Percentiles rank a stretch among this genome's conserved stretches.
phyloP scores from a whole-genome alignment of 2,113 vertebrate genomes.

The Bubo scandiacus region DNA sequence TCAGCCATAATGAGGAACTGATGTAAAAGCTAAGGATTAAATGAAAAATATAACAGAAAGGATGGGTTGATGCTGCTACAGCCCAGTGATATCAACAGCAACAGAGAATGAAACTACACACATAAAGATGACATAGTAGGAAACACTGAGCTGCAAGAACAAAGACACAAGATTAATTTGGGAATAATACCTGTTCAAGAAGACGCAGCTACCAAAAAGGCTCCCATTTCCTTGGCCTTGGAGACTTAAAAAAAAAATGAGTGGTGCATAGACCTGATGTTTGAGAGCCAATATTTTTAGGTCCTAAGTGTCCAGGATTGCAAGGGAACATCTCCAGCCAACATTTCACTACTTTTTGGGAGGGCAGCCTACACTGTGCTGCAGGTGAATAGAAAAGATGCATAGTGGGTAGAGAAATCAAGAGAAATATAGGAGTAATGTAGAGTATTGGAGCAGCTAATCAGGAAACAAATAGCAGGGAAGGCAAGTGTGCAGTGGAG shows the following conservation, averaged over 20 bases:
- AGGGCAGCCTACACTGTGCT: background rate
- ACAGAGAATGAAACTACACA: background rate
- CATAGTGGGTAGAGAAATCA: background rate
- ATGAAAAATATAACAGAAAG: background rate
- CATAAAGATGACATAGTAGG: fast-evolving
- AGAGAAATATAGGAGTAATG: background rate
- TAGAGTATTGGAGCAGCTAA: background rate
- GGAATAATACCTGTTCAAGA: background rate
- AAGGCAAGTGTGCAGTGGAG: background rate
- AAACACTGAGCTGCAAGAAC: background rate
- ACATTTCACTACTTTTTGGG: background rate
- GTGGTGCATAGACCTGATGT: background rate
- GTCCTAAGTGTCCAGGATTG: fast-evolving
- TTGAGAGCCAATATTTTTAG: background rate
- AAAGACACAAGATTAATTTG: background rate
- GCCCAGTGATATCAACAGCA: background rate
- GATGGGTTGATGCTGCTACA: background rate
- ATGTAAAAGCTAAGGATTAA: background rate
- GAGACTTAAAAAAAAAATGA: background rate
- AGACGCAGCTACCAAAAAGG: background rate
- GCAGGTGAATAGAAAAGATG: background rate
- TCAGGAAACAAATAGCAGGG: background rate
- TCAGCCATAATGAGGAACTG: background rate
- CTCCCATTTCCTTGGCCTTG: background rate
- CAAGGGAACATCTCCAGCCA: background rate